phyloP scores from a whole-genome alignment of 2,888 invertebrate species.

The Portevinia maculata region DNA sequence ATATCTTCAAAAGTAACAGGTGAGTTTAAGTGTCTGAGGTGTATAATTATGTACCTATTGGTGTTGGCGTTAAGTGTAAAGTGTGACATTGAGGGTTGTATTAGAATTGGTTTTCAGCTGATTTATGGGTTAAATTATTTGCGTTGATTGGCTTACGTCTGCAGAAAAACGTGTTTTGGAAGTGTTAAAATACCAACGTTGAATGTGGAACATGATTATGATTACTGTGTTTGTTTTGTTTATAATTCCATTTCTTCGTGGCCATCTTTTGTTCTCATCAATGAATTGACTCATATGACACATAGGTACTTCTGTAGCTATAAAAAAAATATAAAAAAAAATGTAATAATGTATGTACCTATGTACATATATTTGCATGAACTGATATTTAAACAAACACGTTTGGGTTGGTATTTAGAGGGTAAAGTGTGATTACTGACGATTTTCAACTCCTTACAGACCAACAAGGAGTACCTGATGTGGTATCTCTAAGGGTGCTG shows the following conservation, averaged over 20 bases:
- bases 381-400: no score
- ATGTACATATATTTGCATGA: no score
- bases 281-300: background rate
- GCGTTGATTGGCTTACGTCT: background rate
- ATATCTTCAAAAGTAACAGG: conserved; percentile 22
- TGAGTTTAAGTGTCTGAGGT: conserved; percentile 25
- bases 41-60: background rate
- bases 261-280: background rate
- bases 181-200: background rate
- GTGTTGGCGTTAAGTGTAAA: conserved; percentile 1
- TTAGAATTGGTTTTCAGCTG: background rate
- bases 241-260: background rate
- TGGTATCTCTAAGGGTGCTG: no score
- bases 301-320: no score
- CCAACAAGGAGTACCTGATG: no score
- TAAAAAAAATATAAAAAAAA: no score
- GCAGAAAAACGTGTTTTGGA: conserved; percentile 6
- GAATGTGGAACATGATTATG: background rate
- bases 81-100: background rate
- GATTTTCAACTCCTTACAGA: no score
- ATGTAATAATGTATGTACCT: no score
- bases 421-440: no score
- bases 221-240: background rate
- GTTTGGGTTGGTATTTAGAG: no score
- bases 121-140: background rate